Evolutionary conservation across 2,888 invertebrate genomes (phyloP).

Genomic region (Drosophila paucipuncta): DNA sequence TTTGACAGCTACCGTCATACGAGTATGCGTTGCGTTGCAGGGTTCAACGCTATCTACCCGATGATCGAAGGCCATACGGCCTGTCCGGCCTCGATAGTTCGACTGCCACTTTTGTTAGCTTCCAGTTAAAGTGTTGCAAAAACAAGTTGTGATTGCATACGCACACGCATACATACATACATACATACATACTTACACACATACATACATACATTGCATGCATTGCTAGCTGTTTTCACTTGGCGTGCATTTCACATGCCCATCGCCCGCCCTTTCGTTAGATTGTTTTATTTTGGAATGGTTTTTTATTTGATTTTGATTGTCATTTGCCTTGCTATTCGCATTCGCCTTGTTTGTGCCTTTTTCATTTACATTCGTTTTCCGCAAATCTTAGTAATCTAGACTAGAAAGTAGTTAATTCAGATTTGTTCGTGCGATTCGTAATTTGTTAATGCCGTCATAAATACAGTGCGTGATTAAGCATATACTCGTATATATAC

Average conservation of each 20-base stretch:
- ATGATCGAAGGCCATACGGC: constrained; percentile 13
- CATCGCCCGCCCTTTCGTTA: constrained; percentile 32
- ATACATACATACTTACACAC: no score
- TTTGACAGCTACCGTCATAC: constrained; percentile 26
- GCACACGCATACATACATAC: neutral
- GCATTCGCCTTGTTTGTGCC: constrained; percentile 8
- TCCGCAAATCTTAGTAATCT: neutral
- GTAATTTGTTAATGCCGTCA: no score
- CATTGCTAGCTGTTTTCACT: constrained; percentile 40
- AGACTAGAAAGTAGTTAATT: constrained; percentile 1
- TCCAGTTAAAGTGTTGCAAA: constrained; percentile 28
- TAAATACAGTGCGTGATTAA: no score
- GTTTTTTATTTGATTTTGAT: constrained; percentile 26
- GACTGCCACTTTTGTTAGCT: constrained; percentile 31
- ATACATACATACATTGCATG: no score
- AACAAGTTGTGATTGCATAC: constrained; percentile 23
- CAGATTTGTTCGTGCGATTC: no score
- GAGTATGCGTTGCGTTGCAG: neutral
- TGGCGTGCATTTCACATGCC: constrained; percentile 17
- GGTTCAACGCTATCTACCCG: constrained; percentile 53
- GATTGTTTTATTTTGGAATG: constrained; percentile 56
- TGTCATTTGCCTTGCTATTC: constrained; percentile 12
- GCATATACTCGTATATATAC: no score
- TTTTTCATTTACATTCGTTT: neutral
- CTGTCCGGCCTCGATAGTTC: constrained; percentile 19